Conservation (phyloP, 2,113 vertebrate genomes). For the Thalassarche chlororhynchos region DNA sequence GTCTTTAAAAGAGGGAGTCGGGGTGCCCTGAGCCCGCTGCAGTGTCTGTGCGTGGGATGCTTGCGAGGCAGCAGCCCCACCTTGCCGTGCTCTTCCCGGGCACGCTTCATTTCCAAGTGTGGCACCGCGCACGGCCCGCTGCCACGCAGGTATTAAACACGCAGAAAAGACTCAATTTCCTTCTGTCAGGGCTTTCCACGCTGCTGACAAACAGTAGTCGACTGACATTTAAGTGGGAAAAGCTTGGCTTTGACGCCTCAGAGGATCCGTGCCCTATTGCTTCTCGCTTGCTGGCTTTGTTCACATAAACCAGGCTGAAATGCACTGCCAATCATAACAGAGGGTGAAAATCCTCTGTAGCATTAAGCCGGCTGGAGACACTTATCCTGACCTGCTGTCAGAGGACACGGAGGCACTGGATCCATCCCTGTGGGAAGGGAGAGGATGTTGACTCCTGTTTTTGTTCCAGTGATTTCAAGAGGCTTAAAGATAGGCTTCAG, state of each 20-base stretch:
- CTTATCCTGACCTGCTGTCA: slow-evolving; percentile 32
- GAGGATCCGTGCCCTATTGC: slow-evolving; percentile 23
- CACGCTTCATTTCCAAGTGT: not conserved
- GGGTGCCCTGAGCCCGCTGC: fast-evolving
- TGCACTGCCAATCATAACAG: slow-evolving; percentile 29
- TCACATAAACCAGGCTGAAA: slow-evolving; percentile 51
- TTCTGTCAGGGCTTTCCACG: slow-evolving; percentile 40
- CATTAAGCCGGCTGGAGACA: slow-evolving; percentile 1
- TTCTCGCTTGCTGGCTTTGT: slow-evolving; percentile 29
- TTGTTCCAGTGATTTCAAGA: not conserved
- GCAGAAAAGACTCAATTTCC: slow-evolving; percentile 57
- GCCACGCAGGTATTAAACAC: slow-evolving; percentile 1
- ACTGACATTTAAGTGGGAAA: slow-evolving; percentile 60
- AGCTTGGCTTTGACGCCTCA: slow-evolving; percentile 55
- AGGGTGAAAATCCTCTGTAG: slow-evolving; percentile 31
- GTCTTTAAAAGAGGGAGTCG: fast-evolving
- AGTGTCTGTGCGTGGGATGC: fast-evolving
- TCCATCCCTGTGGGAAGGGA: not conserved
- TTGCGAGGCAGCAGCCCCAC: not conserved
- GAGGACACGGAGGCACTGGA: not conserved
- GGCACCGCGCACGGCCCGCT: fast-evolving
- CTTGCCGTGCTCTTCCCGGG: not conserved
- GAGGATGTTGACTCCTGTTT: not conserved
- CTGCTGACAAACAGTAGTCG: slow-evolving; percentile 37
- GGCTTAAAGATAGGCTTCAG: not conserved